These are phyloP conservation scores for Caenorhabditis latens DNA, from an alignment of 1,140 invertebrate genomes.

Conservation along the genomic window DNA sequence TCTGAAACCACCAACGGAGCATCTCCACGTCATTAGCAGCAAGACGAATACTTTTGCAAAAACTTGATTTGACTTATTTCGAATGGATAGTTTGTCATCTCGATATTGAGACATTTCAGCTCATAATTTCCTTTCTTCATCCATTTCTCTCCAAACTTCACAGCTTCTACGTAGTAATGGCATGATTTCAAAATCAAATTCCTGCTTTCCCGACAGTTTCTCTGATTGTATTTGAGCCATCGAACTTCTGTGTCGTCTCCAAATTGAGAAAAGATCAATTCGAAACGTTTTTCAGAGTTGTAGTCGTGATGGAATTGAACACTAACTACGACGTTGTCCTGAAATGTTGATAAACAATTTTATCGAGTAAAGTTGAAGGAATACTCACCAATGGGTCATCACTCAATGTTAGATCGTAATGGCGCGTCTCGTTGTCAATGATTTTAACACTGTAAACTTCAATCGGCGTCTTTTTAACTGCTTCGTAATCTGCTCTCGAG, in stretches of 20 bases:
- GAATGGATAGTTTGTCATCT: neutral
- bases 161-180: conserved; percentile 23
- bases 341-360: neutral
- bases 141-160: conserved; percentile 27
- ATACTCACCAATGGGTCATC: neutral
- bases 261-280: conserved; percentile 2
- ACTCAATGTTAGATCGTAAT: too few species aligned
- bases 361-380: neutral
- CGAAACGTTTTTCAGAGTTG: neutral
- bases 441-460: neutral
- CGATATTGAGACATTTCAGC: neutral
- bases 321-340: conserved; percentile 5
- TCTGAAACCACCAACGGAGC: conserved; percentile 5
- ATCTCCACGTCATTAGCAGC: neutral
- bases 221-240: neutral
- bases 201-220: neutral
- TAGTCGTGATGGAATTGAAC: neutral
- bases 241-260: conserved; percentile 1
- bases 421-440: neutral
- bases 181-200: neutral
- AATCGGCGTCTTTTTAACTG: neutral
- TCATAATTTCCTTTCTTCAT: conserved; percentile 23
- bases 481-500: neutral
- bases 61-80: neutral
- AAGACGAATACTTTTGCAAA: neutral